These are phyloP conservation scores for Solenopsis invicta DNA, from an alignment of 1,140 invertebrate genomes.

Conservation along the genomic window DNA sequence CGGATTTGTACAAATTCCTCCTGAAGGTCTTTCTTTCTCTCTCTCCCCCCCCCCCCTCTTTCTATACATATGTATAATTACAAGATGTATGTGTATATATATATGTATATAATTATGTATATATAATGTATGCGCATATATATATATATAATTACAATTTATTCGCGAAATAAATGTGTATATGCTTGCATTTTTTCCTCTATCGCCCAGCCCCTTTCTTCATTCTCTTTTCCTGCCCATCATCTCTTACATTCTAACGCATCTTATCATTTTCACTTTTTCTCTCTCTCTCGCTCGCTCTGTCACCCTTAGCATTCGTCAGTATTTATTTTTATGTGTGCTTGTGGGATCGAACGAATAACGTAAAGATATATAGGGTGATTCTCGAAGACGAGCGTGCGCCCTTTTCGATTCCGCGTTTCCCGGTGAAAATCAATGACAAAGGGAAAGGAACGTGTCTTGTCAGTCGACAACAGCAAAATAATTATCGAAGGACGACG, in stretches of 20 bases:
- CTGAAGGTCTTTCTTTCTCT: slow-evolving; percentile 82
- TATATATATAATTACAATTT: slow-evolving; percentile 83
- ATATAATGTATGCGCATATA: slow-evolving; percentile 67
- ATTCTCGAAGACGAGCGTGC: slow-evolving; percentile 30
- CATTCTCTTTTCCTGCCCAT: slow-evolving; percentile 23
- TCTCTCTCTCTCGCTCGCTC: neutral
- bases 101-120: slow-evolving; percentile 62
- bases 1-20: slow-evolving; percentile 86
- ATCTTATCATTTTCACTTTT: neutral
- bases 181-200: slow-evolving; percentile 54
- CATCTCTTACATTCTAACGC: neutral
- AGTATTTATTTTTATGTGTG: slow-evolving; percentile 16
- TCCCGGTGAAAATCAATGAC: slow-evolving; percentile 16
- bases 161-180: slow-evolving; percentile 75
- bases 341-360: slow-evolving; percentile 29
- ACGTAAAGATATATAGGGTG: neutral
- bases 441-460: slow-evolving; percentile 26
- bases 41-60: neutral
- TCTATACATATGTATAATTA: slow-evolving; percentile 69
- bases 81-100: slow-evolving; percentile 70
- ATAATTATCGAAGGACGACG: slow-evolving; percentile 38
- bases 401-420: slow-evolving; percentile 2
- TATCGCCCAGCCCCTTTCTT: neutral
- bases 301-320: neutral
- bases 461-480: neutral